These are phyloP conservation scores for Chrysolina americana DNA, from an alignment of 2,888 invertebrate genomes.

Conservation along the genomic window DNA sequence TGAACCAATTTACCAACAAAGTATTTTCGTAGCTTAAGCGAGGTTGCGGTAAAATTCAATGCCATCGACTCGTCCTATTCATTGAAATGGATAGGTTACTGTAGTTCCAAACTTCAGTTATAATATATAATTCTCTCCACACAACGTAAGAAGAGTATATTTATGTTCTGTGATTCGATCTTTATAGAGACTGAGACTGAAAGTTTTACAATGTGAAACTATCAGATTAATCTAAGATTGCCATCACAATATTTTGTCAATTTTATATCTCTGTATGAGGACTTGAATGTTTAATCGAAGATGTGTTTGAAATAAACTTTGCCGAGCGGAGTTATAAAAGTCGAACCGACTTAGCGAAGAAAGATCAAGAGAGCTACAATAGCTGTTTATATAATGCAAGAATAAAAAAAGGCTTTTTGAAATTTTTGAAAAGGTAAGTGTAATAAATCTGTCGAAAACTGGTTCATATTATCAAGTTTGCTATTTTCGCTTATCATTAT, in stretches of 20 bases:
- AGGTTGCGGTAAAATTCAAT: too few species aligned
- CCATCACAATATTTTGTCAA: slow-evolving; percentile 22
- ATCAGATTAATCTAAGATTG: background rate
- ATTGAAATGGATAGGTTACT: background rate
- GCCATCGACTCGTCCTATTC: too few species aligned
- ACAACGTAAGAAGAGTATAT: background rate
- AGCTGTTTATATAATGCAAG: too few species aligned
- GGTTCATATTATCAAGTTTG: too few species aligned
- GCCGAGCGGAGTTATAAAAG: background rate
- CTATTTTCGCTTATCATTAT: too few species aligned
- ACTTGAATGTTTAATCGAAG: slow-evolving; percentile 11
- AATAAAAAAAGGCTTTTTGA: too few species aligned
- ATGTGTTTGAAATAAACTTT: slow-evolving; percentile 5
- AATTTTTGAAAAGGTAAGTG: too few species aligned
- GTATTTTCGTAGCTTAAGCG: too few species aligned
- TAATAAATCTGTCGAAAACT: too few species aligned
- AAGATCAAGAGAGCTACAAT: too few species aligned
- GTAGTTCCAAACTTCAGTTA: background rate
- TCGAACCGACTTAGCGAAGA: background rate
- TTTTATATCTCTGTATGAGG: background rate
- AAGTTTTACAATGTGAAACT: slow-evolving; percentile 22
- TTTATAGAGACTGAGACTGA: slow-evolving; percentile 3
- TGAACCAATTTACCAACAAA: too few species aligned
- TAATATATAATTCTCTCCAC: background rate
- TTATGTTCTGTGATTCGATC: slow-evolving; percentile 19